A percentile compares a stretch with the other conserved stretches of the same genome.
Conservation (phyloP, 2,113 vertebrate genomes). For the Zosterops hypoxanthus region DNA sequence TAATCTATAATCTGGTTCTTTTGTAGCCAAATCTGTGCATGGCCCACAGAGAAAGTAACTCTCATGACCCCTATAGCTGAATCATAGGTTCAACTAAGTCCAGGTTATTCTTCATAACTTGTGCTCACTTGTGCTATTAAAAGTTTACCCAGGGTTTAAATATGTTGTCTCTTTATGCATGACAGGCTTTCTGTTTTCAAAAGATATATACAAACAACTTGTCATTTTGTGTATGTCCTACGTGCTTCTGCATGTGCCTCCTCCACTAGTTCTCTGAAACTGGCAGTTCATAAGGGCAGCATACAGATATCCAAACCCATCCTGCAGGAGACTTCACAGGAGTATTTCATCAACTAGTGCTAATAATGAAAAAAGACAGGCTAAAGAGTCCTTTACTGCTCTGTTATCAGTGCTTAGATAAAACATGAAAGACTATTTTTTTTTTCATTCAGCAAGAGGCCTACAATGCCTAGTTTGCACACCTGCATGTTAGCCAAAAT, state of each 20-base stretch:
- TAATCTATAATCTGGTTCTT: background rate
- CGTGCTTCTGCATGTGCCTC: background rate
- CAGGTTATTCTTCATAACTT: background rate
- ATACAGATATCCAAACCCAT: background rate
- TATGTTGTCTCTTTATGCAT: background rate
- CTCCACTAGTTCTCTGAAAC: background rate
- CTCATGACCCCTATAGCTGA: background rate
- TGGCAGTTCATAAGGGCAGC: background rate
- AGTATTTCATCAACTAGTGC: background rate
- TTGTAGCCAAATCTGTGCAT: background rate
- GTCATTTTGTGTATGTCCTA: background rate
- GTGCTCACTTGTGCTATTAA: background rate
- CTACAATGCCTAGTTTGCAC: background rate
- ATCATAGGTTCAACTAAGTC: background rate
- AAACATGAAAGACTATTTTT: background rate
- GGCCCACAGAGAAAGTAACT: background rate
- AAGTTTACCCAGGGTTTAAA: background rate
- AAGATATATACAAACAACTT: background rate
- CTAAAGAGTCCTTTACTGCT: background rate
- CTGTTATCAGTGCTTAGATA: background rate
- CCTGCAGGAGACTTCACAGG: background rate
- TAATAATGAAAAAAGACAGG: background rate
- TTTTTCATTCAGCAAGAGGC: background rate
- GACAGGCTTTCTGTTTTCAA: background rate
- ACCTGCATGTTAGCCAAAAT: background rate